Conservation (phyloP, 2,888 invertebrate species). For the Aphodius sticticus region DNA sequence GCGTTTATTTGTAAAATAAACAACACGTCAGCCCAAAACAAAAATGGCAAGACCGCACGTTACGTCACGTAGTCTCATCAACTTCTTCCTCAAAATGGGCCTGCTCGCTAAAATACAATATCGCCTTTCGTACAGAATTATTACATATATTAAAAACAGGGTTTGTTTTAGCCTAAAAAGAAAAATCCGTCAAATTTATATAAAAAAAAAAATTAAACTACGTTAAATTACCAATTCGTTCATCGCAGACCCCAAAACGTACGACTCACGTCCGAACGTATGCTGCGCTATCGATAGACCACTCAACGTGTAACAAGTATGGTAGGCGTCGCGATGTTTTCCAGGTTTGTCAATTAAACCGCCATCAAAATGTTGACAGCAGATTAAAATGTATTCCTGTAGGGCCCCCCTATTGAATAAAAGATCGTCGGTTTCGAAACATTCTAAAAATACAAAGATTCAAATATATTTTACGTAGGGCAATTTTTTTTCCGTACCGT, state of each 20-base stretch:
- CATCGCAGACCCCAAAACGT: conserved; percentile 69
- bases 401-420: conserved; percentile 87
- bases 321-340: conserved; percentile 91
- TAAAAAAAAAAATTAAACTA: conserved; percentile 24
- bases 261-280: conserved; percentile 59
- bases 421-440: conserved; percentile 65
- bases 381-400: conserved; percentile 93
- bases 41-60: background rate
- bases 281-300: conserved; percentile 95
- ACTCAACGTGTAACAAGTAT: conserved; percentile 95
- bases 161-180: conserved; percentile 73
- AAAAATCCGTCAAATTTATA: conserved; percentile 33
- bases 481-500: conserved; percentile 49
- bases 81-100: conserved; percentile 36
- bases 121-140: conserved; percentile 65
- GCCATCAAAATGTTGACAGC: conserved; percentile 88
- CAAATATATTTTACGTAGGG: background rate
- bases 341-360: conserved; percentile 97
- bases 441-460: conserved; percentile 58
- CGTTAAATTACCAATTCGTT: conserved; percentile 71
- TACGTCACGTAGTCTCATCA: conserved; percentile 29
- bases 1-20: background rate
- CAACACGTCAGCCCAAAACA: background rate
- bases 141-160: conserved; percentile 85
- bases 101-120: conserved; percentile 59